Evolutionary conservation across 2,797 vertebrate genomes (phyloP).

Genomic region (Cirrhinus mrigala): DNA sequence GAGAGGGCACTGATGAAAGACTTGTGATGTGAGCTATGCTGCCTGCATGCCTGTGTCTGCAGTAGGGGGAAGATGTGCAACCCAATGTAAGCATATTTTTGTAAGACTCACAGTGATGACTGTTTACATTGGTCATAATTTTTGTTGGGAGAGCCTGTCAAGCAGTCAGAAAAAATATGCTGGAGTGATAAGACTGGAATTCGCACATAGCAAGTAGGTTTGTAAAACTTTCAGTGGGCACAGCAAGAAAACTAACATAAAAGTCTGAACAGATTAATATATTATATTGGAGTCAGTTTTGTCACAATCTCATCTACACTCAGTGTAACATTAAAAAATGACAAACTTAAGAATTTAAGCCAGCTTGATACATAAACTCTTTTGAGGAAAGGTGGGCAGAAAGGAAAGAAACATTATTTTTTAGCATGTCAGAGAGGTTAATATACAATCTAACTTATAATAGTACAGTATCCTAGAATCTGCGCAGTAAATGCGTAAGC

Average conservation of each 20-base stretch:
- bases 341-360: background rate
- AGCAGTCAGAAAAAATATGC: conserved; percentile 11
- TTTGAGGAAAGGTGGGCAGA: background rate
- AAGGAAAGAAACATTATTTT: background rate
- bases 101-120: conserved; percentile 23
- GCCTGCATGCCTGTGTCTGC: conserved; percentile 16
- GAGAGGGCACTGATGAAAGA: conserved; percentile 8
- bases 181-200: conserved; percentile 56
- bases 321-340: background rate
- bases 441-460: background rate
- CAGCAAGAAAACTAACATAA: background rate
- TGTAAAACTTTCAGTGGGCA: conserved; percentile 6
- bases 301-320: background rate
- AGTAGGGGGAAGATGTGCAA: background rate
- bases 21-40: background rate
- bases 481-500: background rate
- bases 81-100: conserved; percentile 1
- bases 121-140: conserved; percentile 43
- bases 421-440: background rate
- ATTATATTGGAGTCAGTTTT: background rate
- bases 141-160: conserved; percentile 25
- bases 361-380: background rate
- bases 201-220: conserved; percentile 5
- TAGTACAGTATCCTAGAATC: background rate
- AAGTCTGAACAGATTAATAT: background rate